phyloP scores from a whole-genome alignment of 2,113 vertebrate genomes.

The Phalacrocorax aristotelis region DNA sequence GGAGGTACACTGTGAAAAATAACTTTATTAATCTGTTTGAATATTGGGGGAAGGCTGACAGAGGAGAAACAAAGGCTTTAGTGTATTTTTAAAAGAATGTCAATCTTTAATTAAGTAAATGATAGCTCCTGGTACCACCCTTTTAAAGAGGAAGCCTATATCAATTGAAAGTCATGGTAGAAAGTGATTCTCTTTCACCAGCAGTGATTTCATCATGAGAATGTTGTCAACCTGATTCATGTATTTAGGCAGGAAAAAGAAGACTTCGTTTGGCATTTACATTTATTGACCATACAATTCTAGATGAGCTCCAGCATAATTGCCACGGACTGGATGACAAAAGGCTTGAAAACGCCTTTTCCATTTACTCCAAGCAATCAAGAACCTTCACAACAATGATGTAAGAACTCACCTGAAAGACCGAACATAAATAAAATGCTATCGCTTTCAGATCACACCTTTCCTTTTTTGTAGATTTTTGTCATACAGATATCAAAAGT shows the following conservation, averaged over 20 bases:
- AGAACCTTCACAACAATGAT: conserved; percentile 62
- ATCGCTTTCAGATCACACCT: neutral
- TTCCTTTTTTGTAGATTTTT: neutral
- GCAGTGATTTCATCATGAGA: conserved; percentile 66
- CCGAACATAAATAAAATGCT: neutral
- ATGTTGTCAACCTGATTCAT: conserved; percentile 65
- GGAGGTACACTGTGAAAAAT: neutral
- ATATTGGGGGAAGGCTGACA: neutral
- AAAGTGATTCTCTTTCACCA: conserved; percentile 31
- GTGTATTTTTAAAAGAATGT: neutral
- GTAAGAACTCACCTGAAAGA: conserved; percentile 45
- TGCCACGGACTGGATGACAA: conserved; percentile 58
- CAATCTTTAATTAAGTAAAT: neutral
- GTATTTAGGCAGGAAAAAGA: conserved; percentile 67
- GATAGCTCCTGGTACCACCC: neutral
- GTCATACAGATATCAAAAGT: neutral
- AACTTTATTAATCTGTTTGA: neutral
- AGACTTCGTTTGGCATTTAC: conserved; percentile 70
- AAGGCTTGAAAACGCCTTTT: conserved; percentile 69
- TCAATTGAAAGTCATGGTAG: neutral
- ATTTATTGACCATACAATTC: conserved; percentile 68
- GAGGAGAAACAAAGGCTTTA: neutral
- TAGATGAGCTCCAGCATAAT: conserved; percentile 66
- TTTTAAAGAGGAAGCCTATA: neutral
- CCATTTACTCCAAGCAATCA: conserved; percentile 59